Evolutionary conservation across 2,797 vertebrate genomes (phyloP).

Genomic region (Crocidura indochinensis): DNA sequence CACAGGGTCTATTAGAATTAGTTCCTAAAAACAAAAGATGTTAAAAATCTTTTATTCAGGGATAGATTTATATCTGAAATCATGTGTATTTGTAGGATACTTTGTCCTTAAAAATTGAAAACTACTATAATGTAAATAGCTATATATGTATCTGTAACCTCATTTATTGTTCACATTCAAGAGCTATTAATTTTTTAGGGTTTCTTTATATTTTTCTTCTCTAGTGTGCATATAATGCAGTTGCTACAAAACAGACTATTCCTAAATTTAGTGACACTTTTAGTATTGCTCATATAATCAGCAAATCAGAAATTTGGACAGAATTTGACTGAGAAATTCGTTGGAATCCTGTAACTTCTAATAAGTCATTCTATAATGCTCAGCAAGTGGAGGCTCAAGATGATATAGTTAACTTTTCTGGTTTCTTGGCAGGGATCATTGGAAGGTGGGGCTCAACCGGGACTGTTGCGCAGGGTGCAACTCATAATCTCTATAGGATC

Average conservation of each 20-base stretch:
- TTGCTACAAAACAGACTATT: neutral
- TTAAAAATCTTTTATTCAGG: neutral
- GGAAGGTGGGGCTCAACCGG: neutral
- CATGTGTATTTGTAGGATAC: neutral
- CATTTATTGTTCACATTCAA: neutral
- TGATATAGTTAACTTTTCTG: neutral
- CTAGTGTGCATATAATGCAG: neutral
- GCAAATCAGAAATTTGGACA: constrained; percentile 8
- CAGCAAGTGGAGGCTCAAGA: neutral
- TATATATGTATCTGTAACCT: neutral
- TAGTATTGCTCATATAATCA: neutral
- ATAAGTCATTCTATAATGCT: neutral
- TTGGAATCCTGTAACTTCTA: neutral
- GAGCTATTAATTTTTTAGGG: neutral
- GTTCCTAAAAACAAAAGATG: neutral
- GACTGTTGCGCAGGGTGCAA: neutral
- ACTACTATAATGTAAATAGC: neutral
- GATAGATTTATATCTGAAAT: neutral
- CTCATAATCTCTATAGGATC: neutral
- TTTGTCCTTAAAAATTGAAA: neutral
- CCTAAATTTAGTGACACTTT: neutral
- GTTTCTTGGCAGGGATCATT: neutral
- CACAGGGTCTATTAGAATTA: neutral
- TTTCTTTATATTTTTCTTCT: neutral
- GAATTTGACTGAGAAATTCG: neutral